phyloP scores from a whole-genome alignment of 1,140 invertebrate species.

The Hycleus cichorii region DNA sequence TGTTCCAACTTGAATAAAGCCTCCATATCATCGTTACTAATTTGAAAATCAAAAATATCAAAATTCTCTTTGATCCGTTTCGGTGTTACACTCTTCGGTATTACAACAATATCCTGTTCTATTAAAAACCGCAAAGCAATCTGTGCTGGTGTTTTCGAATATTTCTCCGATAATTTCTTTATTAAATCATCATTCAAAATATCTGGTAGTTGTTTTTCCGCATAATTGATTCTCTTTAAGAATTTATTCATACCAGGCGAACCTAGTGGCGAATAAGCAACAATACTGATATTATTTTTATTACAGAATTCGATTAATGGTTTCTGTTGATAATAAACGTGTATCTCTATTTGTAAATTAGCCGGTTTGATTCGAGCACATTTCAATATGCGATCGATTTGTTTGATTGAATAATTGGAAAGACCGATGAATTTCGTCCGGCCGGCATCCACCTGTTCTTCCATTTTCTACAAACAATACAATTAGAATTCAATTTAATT shows the following conservation, averaged over 20 bases:
- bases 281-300: conserved; percentile 62
- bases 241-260: conserved; percentile 47
- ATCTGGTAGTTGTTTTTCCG: conserved; percentile 47
- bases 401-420: conserved; percentile 70
- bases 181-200: conserved; percentile 59
- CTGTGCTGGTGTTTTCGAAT: conserved; percentile 53
- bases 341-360: conserved; percentile 72
- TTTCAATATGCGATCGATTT: conserved; percentile 58
- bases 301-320: conserved; percentile 67
- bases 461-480: conserved; percentile 56
- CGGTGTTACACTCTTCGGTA: conserved; percentile 56
- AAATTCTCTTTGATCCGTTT: conserved; percentile 52
- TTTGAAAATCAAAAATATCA: conserved; percentile 43
- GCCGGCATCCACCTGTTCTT: conserved; percentile 59
- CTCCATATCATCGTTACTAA: conserved; percentile 38
- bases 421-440: conserved; percentile 62
- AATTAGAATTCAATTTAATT: too few relatives aligned
- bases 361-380: conserved; percentile 58
- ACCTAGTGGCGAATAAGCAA: conserved; percentile 77
- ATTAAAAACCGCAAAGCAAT: conserved; percentile 51
- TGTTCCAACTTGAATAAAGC: conserved; percentile 29
- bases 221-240: conserved; percentile 7
- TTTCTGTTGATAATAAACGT: conserved; percentile 76
- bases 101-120: conserved; percentile 49
- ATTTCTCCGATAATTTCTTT: conserved; percentile 53